These are phyloP conservation scores for Andrena flavipes DNA, from an alignment of 2,888 invertebrate species.

Conservation along the genomic window DNA sequence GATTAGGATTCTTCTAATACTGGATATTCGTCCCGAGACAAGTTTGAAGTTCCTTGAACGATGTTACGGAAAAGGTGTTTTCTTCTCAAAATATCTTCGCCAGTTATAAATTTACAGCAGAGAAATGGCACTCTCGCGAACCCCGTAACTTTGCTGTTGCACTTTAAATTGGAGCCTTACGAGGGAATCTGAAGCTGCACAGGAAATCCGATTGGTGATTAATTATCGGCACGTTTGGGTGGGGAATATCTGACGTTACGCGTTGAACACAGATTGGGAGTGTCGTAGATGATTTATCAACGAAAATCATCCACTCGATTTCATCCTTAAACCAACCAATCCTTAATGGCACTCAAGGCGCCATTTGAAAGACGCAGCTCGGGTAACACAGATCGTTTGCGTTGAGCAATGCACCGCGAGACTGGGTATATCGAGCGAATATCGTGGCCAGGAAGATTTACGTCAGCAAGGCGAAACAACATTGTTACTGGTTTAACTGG, in stretches of 20 bases:
- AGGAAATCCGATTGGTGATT: slow-evolving; percentile 23
- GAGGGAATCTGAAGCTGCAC: background rate
- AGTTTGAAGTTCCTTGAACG: no score
- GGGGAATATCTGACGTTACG: slow-evolving; percentile 2
- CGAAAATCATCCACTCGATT: slow-evolving; percentile 32
- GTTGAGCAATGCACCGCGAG: background rate
- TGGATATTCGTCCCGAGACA: no score
- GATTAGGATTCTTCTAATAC: no score
- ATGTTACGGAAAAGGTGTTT: background rate
- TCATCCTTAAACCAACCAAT: slow-evolving; percentile 20
- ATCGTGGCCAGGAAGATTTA: slow-evolving; percentile 14
- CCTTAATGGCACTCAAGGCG: background rate
- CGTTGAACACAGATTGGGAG: slow-evolving; percentile 22
- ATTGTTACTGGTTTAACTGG: slow-evolving; percentile 25
- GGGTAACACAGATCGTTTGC: background rate
- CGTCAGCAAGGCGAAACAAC: slow-evolving; percentile 15
- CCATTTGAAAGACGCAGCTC: background rate
- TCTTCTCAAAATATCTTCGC: background rate
- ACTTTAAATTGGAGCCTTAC: background rate
- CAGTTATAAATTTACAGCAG: background rate
- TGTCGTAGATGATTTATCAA: slow-evolving; percentile 27
- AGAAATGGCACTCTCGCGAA: background rate
- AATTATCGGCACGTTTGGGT: slow-evolving; percentile 19
- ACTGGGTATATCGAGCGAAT: background rate
- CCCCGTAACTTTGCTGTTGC: background rate